Conservation (phyloP, 2,797 vertebrate genomes). For the Sebastes itinus region DNA sequence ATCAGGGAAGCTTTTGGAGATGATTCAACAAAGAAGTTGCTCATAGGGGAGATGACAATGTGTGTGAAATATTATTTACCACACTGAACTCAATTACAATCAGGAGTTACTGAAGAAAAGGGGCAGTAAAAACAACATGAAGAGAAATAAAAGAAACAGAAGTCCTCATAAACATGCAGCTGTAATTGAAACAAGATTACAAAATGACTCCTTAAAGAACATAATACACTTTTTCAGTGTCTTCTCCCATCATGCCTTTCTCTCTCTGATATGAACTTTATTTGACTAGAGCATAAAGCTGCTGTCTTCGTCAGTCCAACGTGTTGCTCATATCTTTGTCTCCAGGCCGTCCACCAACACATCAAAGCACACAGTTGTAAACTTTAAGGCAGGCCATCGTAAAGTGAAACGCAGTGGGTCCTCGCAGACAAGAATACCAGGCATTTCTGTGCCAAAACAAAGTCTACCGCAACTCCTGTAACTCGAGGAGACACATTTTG, state of each 20-base stretch:
- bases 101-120: background rate
- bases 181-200: background rate
- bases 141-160: background rate
- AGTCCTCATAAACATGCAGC: background rate
- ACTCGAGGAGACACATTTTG: background rate
- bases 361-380: slow-evolving; percentile 46
- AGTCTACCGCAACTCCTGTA: background rate
- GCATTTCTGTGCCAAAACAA: slow-evolving; percentile 8
- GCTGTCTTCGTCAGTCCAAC: background rate
- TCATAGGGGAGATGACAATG: background rate
- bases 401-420: slow-evolving; percentile 19
- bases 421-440: background rate
- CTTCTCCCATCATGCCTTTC: background rate
- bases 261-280: background rate
- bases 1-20: background rate
- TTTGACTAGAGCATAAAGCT: background rate
- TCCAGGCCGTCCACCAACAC: slow-evolving; percentile 6
- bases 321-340: slow-evolving; percentile 21
- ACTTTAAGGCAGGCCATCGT: slow-evolving; percentile 21
- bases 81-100: background rate
- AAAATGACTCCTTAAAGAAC: background rate
- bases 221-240: background rate
- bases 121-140: background rate
- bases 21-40: background rate
- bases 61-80: background rate